Evolutionary conservation across 2,888 invertebrate species (phyloP), one percentile per base, ranked within the genome.

Genomic region (Galeopsomyia nigrocyanea): DNA sequence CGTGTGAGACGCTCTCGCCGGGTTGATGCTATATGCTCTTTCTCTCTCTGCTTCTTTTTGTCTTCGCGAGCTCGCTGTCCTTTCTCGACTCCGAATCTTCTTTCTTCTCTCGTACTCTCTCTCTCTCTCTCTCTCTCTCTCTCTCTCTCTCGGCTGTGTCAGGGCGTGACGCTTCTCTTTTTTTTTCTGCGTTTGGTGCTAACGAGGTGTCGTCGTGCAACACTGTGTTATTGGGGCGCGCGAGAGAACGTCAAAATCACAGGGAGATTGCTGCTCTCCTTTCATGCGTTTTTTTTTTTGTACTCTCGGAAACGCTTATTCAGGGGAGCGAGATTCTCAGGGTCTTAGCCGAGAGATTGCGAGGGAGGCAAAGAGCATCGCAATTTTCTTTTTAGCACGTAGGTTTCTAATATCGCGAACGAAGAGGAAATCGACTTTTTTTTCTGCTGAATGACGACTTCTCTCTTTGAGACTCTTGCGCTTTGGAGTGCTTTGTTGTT

Each of bases 71-170:
- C n/a, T 53, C 51, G 19, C 58, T 68, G 56, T 71, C 64, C 39
- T 31, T 31, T 3, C 31, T 31, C 31, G n/a, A n/a, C 39, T 31
- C 55, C 13, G 46, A 63, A 16, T 5, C 65, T 56, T 65, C 53
- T 68, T 66, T 65, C 21, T 63, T 67, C 69, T 39, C 50, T 56
- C 63, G 67, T 64, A 57, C 56, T 19, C 53, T n/a, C 39, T 51
- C 49, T 46, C 46, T 55, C 16, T 55, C 21, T 3, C 10, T 60
- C 49, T 39, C 13, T 31, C 51, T 51, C 1, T 51, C n/a, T 49
- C 16, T 22, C 13, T 21, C 17, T 57, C 22, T 0, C 50, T n/a
- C 51, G 2, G 17, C 21, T 51, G 22, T 17, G 31, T 22, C 51
- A 39, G 39, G 39, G 39, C 39, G 13, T 63, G 51, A 13, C 26